A percentile compares a stretch with the other conserved stretches of the same genome.
Conservation (phyloP, 2,888 invertebrate genomes). For the Crocallis elinguaria region DNA sequence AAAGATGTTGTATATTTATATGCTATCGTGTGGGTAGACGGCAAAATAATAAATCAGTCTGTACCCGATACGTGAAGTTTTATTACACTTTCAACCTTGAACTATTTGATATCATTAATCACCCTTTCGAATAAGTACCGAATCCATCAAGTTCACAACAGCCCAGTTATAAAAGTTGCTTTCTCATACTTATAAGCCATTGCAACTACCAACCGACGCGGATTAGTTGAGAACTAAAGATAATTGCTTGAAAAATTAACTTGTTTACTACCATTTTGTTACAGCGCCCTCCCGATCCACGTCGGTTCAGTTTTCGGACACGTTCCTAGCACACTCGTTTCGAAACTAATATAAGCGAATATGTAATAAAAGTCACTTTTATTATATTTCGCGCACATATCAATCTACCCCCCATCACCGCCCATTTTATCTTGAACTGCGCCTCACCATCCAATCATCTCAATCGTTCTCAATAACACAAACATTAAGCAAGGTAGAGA, state of each 20-base stretch:
- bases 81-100: too few species aligned
- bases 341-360: constrained; percentile 34
- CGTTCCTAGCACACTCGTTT: constrained; percentile 5
- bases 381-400: constrained; percentile 52
- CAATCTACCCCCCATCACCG: constrained; percentile 40
- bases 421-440: constrained; percentile 40
- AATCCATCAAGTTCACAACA: constrained; percentile 14
- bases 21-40: too few species aligned
- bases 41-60: too few species aligned
- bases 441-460: constrained; percentile 20
- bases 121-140: constrained; percentile 5
- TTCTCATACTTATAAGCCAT: constrained; percentile 1
- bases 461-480: constrained; percentile 13
- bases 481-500: constrained; percentile 19
- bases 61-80: too few species aligned
- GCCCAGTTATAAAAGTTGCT: constrained; percentile 4
- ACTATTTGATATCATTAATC: constrained; percentile 8
- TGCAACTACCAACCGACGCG: neutral
- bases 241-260: neutral
- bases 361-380: constrained; percentile 56
- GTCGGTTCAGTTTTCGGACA: neutral
- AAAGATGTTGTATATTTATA: too few species aligned
- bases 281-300: neutral
- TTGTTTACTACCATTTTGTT: too few species aligned
- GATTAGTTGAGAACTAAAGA: neutral